Base-by-base conservation (phyloP, 2,797 vertebrate species). In the Mus spretus region DNA sequence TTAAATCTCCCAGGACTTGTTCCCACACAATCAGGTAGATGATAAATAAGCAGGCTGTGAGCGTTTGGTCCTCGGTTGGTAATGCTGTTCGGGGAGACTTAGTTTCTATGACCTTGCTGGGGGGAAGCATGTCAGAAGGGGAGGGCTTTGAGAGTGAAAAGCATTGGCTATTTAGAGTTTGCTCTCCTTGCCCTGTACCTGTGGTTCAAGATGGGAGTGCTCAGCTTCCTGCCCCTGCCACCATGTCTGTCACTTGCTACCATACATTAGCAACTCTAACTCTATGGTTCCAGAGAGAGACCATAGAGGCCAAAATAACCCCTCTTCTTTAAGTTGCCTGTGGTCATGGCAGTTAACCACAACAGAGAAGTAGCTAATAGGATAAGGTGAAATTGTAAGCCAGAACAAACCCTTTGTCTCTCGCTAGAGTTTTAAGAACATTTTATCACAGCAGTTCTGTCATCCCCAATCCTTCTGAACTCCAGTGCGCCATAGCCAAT, bases 391-490 rank as follows among this genome's bases (percentile, higher is more conserved):
- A 85, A 85, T 2, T 85, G 6, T 67, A 12, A 85, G 11, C 44
- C 12, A 47, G 22, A 47, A 22, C 0, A 47, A 65, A n/a, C n/a
- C 5, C 19, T 50, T 67, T 67, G 82, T 50, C 44, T 67, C 61
- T 67, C 44, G 1, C 28, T 34, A n/a, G 65, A 50, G 20, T 47
- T 19, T 40, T 67, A 19, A 50, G 63, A 67, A 20, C 50, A 22
- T 50, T n/a, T 24, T 50, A 85, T 67, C 19, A 24, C 1, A n/a
- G 83, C 31, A 0, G 50, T 28, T 22, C 77, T 44, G 72, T 40
- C 55, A 4, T 11, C 17, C 37, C 44, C 3, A 6, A 4, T 26
- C 26, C 47, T 1, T 0, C 13, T 4, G 1, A 9, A 55, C 4
- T 12, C 37, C 40, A 40, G 4, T 24, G 59, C 2, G 47, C 44